Percentiles rank a stretch among this genome's conserved stretches.
phyloP scores from a whole-genome alignment of 2,113 vertebrate species.

The Pelecanoides urinatrix region DNA sequence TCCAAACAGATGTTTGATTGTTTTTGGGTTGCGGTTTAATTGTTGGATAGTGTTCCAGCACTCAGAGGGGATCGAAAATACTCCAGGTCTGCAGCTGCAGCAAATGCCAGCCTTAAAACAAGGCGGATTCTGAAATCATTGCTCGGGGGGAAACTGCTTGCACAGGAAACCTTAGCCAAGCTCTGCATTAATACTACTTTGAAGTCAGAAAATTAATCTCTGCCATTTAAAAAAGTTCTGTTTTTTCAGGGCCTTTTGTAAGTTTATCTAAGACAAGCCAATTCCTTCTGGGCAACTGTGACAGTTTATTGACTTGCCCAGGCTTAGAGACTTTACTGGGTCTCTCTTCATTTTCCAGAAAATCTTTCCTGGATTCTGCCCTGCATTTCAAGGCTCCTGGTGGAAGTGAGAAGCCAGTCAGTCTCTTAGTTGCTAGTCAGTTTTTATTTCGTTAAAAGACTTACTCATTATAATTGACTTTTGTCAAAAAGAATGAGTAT shows the following conservation, averaged over 20 bases:
- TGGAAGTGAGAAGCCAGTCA: neutral
- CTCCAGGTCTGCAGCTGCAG: conserved; percentile 84
- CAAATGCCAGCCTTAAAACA: conserved; percentile 75
- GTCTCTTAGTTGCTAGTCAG: neutral
- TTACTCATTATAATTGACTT: neutral
- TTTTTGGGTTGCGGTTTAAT: conserved; percentile 88
- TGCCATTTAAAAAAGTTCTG: conserved; percentile 67
- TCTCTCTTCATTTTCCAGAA: conserved; percentile 34
- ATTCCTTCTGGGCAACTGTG: conserved; percentile 63
- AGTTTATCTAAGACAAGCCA: conserved; percentile 68
- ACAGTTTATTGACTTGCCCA: conserved; percentile 61
- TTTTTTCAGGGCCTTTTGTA: conserved; percentile 64
- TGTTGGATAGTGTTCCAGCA: conserved; percentile 85
- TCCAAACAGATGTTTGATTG: conserved; percentile 94
- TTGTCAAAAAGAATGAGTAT: neutral
- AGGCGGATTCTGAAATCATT: conserved; percentile 70
- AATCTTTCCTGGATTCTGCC: conserved; percentile 29
- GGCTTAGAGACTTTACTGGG: conserved; percentile 34
- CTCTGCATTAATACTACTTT: conserved; percentile 82
- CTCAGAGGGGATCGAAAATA: conserved; percentile 78
- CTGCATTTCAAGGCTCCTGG: conserved; percentile 6
- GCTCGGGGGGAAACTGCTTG: conserved; percentile 73
- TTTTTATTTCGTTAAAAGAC: neutral
- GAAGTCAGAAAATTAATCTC: conserved; percentile 77
- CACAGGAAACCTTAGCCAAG: conserved; percentile 73